Percentiles rank a stretch among this genome's conserved stretches.
These are phyloP conservation scores for Phortica magna DNA, from an alignment of 2,888 invertebrate species.

Conservation along the genomic window DNA sequence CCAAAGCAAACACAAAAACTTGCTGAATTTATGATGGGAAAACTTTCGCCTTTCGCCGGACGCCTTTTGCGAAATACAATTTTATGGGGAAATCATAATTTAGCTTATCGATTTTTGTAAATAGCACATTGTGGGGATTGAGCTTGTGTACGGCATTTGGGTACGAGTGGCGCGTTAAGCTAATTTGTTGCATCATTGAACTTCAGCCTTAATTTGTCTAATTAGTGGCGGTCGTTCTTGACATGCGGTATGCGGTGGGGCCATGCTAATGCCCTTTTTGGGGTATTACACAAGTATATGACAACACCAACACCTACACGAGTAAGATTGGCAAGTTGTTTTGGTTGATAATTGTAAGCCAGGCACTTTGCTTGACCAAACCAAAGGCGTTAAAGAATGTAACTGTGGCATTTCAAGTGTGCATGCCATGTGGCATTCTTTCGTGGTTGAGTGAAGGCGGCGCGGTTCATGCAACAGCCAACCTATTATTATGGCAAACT, in stretches of 20 bases:
- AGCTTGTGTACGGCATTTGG: background rate
- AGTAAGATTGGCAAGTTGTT: background rate
- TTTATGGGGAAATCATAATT: background rate
- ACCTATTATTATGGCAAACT: conserved; percentile 20
- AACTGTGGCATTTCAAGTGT: background rate
- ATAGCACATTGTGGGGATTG: background rate
- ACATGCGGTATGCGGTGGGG: background rate
- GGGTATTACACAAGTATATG: background rate
- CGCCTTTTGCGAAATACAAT: background rate
- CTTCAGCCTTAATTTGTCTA: conserved; percentile 31
- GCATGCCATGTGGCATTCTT: conserved; percentile 2
- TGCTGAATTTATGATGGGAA: background rate
- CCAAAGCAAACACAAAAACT: background rate
- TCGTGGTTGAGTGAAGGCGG: background rate
- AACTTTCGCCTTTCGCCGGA: conserved; percentile 3
- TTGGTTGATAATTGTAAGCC: background rate
- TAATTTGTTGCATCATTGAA: conserved; percentile 33
- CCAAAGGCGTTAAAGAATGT: conserved; percentile 3
- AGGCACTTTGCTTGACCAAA: background rate
- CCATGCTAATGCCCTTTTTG: background rate
- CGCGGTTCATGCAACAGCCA: background rate
- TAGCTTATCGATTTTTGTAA: conserved; percentile 14
- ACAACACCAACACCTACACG: background rate
- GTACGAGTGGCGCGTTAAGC: background rate
- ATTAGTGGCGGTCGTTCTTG: background rate